Evolutionary conservation across 2,113 vertebrate genomes (phyloP), one percentile per base, ranked within the genome.

Genomic region (Trematocara marginatum): DNA sequence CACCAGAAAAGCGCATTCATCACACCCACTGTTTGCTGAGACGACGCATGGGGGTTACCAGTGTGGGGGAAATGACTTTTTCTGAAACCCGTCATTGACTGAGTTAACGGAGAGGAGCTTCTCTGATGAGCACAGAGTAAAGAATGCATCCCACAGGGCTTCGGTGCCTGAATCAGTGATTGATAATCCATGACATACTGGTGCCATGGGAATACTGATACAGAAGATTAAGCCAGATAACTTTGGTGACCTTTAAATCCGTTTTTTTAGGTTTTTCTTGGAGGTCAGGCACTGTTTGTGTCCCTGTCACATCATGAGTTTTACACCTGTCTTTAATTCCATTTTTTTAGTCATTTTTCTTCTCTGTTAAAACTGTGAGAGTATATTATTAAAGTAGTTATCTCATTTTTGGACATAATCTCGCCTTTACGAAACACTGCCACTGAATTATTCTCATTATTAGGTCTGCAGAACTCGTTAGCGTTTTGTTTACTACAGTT

Each of bases 31-130:
- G 93, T 91, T 91, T 81, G 89, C 59, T 9, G 80, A 80, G 78
- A 79, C 69, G 78, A 40, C 49, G 90, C 47, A 8, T 26, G 53
- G 86, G 85, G 85, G 87, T 82, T 90, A 86, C 16, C 92, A 89
- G 90, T 85, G 84, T 81, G 88, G 90, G 92, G 88, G 86, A 92
- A 92, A 94, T 93, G 88, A 81, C 90, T 92, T 94, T 91, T 86
- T 81, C 79, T 82, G 87, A 93, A 93, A 92, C 88, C 94, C 93
- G 90, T 95, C 94, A 94, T 95, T 92, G 92, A 92, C 89, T 91
- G 86, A 92, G 92, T 94, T 95, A 95, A 94, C 92, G 92, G 93
- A 85, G 92, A 93, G 92, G 71, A 93, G 89, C 90, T 53, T 26
- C 87, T 87, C 74, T 90, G 93, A 93, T 92, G 92, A 90, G 94